phyloP scores from a whole-genome alignment of 2,888 invertebrate species.

The Leucophenga montana region DNA sequence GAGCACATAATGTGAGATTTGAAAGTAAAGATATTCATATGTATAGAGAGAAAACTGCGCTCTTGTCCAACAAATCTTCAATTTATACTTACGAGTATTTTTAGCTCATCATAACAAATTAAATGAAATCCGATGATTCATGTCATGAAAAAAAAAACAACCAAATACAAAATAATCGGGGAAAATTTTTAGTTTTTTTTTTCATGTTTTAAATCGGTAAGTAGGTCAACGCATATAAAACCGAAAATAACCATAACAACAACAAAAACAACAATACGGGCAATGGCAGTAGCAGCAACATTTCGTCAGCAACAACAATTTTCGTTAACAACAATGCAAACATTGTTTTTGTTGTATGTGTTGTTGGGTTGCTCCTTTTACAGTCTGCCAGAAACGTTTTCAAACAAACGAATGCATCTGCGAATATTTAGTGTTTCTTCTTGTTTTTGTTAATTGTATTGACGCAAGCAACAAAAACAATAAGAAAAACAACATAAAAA shows the following conservation, averaged over 20 bases:
- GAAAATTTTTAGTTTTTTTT: background rate
- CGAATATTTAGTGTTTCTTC: slow-evolving; percentile 25
- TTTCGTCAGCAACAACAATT: slow-evolving; percentile 40
- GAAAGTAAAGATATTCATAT: slow-evolving; percentile 23
- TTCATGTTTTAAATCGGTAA: slow-evolving; percentile 12
- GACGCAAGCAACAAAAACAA: background rate
- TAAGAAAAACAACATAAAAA: background rate
- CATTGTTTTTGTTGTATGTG: slow-evolving; percentile 40
- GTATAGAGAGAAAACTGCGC: too few relatives aligned
- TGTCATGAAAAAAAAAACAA: background rate
- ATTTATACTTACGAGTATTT: background rate
- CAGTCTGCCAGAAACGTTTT: slow-evolving; percentile 11
- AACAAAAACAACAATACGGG: slow-evolving; percentile 20
- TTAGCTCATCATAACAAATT: slow-evolving; percentile 10
- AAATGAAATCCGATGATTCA: slow-evolving; percentile 6
- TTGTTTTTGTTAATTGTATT: background rate
- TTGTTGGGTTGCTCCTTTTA: slow-evolving; percentile 13
- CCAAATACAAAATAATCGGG: too few relatives aligned
- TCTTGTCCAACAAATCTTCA: too few relatives aligned
- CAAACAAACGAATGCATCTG: slow-evolving; percentile 17
- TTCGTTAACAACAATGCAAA: slow-evolving; percentile 16
- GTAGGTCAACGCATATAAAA: slow-evolving; percentile 19
- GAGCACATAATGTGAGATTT: slow-evolving; percentile 17
- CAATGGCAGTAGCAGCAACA: slow-evolving; percentile 44
- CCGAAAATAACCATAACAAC: slow-evolving; percentile 17